Evolutionary conservation across 2,888 invertebrate species (phyloP), one percentile per base, ranked within the genome.

Genomic region (Coenonympha glycerion): DNA sequence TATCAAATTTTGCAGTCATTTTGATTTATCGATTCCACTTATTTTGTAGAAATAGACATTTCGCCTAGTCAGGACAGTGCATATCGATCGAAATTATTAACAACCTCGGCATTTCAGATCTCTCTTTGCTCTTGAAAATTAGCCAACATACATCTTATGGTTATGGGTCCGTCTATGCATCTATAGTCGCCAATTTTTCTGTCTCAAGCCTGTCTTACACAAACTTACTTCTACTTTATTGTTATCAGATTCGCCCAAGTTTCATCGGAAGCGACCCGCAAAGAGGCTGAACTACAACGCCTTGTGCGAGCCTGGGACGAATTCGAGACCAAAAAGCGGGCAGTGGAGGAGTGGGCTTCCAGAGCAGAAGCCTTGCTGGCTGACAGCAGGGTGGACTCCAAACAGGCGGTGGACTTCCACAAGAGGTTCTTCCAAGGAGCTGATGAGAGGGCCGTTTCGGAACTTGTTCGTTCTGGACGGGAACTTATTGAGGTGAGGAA

Each of bases 341-440:
- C 91, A 6, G 93, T 97, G 0, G 92, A 92, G 15, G 95, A 95
- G 59, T 98, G 97, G 96, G 88, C 97, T 1, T 90, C 92, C 0
- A 90, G 93, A 40, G 97, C 97, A 0, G 95, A 97, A 62, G 91
- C 92, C 3, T 79, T 96, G 30, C 89, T 97, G 13, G 89, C 91
- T 0, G 97, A 96, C 65, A 92, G 91, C 67, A 90, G 93, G 46
- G 92, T 93, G 3, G 95, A 95, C 67, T 92, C 91, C 28, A 92
- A 93, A 69, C 93, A 93, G 62, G 91, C 91, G 0, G 92, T 95
- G 1, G 95, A 95, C 73, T 91, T 92, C 60, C 95, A 96, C 66
- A 95, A 95, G 75, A 89, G 90, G 49, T 96, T 96, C 88, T 97
- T 97, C 83, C 93, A 94, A 62, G 92, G 92, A 53, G 93, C 95